Base-by-base conservation (phyloP, 2,888 invertebrate species). In the Punctoribates punctum region DNA sequence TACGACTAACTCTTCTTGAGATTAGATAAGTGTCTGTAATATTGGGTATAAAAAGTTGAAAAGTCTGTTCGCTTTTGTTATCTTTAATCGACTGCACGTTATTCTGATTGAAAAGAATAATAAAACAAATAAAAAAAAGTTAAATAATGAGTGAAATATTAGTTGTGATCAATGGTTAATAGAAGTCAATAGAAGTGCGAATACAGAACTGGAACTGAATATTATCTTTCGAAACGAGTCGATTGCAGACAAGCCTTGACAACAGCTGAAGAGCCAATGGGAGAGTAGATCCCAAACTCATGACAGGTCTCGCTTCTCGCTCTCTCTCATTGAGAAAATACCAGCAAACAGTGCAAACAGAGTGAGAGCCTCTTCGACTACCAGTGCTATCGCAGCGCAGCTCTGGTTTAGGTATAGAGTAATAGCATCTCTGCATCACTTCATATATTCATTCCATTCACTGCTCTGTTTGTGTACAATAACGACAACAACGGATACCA, bases 251-350 rank as follows among this genome's bases (percentile, higher is more conserved):
- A 67, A 67, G 67, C 67, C 67, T 67, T 67, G 67, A 67, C 67
- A 67, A 67, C 67, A 67, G n/a, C 67, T 38, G 34, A 42, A 67
- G 67, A 67, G n/a, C 67, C 67, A 67, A 67, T 67, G 38, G 29
- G 67, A 67, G 67, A 67, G 67, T 38, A 67, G 67, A 67, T 29
- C 27, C 42, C 34, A 34, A 67, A 67, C 67, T 67, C 67, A 67
- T 67, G 67, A 38, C 67, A 67, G 67, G 20, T 67, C 42, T 25
- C n/a, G n/a, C n/a, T n/a, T n/a, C n/a, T n/a, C n/a, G n/a, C 34
- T 34, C 34, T 6, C 13, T 48, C 48, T 54, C 67, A 67, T 67
- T 67, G 38, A 67, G 38, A 67, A 38, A 62, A 62, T 62, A 62
- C 23, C n/a, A n/a, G n/a, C n/a, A n/a, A n/a, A n/a, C 23, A 54